A percentile compares a stretch with the other conserved stretches of the same genome.
Evolutionary conservation across 2,888 invertebrate genomes (phyloP).

Genomic region (Euproctis similis): DNA sequence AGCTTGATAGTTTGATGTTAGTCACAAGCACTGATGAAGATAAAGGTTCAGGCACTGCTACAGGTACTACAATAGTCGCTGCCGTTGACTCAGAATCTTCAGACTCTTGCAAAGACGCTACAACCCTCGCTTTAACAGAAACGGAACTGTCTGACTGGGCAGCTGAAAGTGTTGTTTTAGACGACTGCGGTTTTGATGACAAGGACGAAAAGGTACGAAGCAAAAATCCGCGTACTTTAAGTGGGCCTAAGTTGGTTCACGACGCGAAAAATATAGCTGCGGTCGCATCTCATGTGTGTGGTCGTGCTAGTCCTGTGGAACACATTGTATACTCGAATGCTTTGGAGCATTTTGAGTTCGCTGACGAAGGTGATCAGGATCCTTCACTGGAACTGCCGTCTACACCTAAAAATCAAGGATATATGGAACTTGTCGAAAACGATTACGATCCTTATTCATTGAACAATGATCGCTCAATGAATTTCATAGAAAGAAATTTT

Average conservation of each 20-base stretch:
- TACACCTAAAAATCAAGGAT: conserved; percentile 51
- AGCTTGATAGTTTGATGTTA: conserved; percentile 77
- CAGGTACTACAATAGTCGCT: conserved; percentile 60
- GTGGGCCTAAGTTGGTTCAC: conserved; percentile 52
- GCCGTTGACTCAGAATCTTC: conserved; percentile 66
- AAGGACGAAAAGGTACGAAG: conserved; percentile 45
- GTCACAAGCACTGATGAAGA: conserved; percentile 48
- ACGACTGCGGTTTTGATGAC: conserved; percentile 78
- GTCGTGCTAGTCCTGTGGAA: conserved; percentile 45
- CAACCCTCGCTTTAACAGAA: conserved; percentile 85
- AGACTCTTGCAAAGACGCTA: conserved; percentile 82
- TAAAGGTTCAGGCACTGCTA: conserved; percentile 47
- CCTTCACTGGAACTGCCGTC: conserved; percentile 77
- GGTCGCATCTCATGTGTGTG: conserved; percentile 60
- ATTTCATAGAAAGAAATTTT: conserved; percentile 72
- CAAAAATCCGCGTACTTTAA: conserved; percentile 50
- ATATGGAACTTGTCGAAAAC: conserved; percentile 66
- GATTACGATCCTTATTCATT: conserved; percentile 55
- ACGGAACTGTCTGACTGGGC: conserved; percentile 95
- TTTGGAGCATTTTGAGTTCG: conserved; percentile 88
- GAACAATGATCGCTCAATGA: conserved; percentile 66
- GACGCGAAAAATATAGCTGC: conserved; percentile 59
- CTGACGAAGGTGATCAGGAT: conserved; percentile 91
- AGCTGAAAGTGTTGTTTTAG: conserved; percentile 85
- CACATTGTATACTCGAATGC: conserved; percentile 69